These are phyloP conservation scores for Siniperca scherzeri DNA, from an alignment of 2,797 vertebrate species.

Conservation along the genomic window DNA sequence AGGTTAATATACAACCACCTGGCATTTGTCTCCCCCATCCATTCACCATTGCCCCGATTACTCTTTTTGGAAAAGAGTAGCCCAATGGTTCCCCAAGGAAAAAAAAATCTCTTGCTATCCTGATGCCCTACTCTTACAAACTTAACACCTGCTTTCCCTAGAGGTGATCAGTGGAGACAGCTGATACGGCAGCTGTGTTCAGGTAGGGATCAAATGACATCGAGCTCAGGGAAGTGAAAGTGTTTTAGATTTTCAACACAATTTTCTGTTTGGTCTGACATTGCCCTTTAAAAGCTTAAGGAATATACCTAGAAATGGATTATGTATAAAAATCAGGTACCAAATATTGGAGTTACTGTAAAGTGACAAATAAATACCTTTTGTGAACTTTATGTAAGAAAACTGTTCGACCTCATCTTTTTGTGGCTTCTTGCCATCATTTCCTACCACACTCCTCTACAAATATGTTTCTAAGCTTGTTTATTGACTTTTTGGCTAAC, in stretches of 20 bases:
- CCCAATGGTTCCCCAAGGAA: background rate
- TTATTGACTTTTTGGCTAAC: too few species aligned
- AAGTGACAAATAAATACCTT: background rate
- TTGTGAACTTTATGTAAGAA: background rate
- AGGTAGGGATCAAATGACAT: slow-evolving; percentile 13
- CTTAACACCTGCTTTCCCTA: slow-evolving; percentile 3
- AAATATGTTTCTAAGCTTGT: background rate
- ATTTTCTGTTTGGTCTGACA: background rate
- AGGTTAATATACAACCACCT: background rate
- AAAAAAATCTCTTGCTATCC: background rate
- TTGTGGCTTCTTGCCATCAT: background rate
- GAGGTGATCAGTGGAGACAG: background rate
- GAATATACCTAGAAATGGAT: background rate
- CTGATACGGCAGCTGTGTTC: background rate
- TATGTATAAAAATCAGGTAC: background rate
- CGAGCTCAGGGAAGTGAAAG: background rate
- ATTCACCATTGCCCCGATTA: background rate
- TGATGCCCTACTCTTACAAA: background rate
- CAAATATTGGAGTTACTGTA: background rate
- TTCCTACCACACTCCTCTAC: background rate
- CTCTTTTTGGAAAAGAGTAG: background rate
- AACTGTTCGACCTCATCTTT: background rate
- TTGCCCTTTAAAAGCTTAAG: background rate
- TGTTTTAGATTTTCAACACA: background rate
- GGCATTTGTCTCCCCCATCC: background rate